Percentiles rank a stretch among this genome's conserved stretches.
These are phyloP conservation scores for Neoitamus cyanurus DNA, from an alignment of 2,888 invertebrate species.

Conservation along the genomic window DNA sequence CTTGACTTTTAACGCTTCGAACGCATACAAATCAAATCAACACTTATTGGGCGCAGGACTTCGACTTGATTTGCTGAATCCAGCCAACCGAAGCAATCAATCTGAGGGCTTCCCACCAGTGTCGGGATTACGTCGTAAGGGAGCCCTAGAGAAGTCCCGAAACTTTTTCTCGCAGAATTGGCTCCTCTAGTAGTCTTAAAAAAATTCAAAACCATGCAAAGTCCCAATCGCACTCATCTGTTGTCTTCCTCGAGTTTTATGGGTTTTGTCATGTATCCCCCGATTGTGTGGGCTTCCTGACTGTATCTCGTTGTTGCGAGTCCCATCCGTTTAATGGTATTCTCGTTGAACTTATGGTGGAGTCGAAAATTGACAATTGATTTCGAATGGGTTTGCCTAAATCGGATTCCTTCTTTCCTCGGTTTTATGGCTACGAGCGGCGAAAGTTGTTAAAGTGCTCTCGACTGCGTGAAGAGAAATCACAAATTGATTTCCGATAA, in stretches of 20 bases:
- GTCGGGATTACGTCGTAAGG: background rate
- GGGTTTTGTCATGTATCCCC: conserved; percentile 50
- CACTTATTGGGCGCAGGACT: conserved; percentile 50
- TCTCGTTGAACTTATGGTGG: conserved; percentile 39
- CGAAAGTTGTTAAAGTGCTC: conserved; percentile 38
- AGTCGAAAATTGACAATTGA: conserved; percentile 45
- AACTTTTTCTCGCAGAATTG: conserved; percentile 5
- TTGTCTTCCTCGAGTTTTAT: conserved; percentile 45
- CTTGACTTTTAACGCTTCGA: conserved; percentile 36
- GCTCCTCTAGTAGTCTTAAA: conserved; percentile 7
- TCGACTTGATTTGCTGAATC: conserved; percentile 47
- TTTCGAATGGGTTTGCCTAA: conserved; percentile 45
- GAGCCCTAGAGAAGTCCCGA: background rate
- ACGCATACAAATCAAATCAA: conserved; percentile 50
- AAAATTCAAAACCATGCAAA: conserved; percentile 30
- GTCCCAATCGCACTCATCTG: conserved; percentile 32
- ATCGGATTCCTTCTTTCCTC: conserved; percentile 23
- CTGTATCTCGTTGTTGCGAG: conserved; percentile 43
- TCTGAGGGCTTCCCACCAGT: conserved; percentile 27
- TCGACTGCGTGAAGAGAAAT: conserved; percentile 12
- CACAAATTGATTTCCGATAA: conserved; percentile 42
- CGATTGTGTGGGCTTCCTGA: conserved; percentile 43
- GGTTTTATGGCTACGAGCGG: conserved; percentile 24
- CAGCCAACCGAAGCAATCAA: conserved; percentile 41
- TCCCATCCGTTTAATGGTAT: conserved; percentile 42